Conservation (phyloP, 1,140 invertebrate genomes). For the Leptopilina clavipes region DNA sequence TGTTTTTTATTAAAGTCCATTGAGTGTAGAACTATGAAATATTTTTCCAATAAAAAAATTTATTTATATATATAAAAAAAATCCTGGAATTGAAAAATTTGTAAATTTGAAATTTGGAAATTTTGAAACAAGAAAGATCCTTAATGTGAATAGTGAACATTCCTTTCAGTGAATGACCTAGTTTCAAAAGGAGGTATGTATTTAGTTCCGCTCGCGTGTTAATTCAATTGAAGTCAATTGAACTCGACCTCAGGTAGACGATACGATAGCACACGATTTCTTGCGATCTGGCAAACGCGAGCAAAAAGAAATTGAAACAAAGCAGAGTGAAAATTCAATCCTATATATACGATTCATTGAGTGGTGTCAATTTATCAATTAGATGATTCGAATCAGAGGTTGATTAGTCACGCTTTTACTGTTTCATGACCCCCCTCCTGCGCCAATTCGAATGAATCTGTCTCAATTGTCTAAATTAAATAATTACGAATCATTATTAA, state of each 20-base stretch:
- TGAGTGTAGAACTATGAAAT: no score
- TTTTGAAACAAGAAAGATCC: not conserved
- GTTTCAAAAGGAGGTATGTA: constrained; percentile 10
- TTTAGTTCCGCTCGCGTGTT: constrained; percentile 18
- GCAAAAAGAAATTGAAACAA: not conserved
- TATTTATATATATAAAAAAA: no score
- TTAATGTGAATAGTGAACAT: constrained; percentile 5
- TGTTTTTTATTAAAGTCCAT: no score
- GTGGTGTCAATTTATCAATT: constrained; percentile 4
- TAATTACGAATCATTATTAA: constrained; percentile 1
- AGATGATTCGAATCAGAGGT: not conserved
- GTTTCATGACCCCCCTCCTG: no score
- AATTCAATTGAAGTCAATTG: constrained; percentile 16
- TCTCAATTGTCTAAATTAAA: not conserved
- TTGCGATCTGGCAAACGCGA: not conserved
- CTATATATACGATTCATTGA: not conserved
- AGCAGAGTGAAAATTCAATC: not conserved
- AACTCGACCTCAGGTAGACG: constrained; percentile 14
- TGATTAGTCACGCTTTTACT: not conserved
- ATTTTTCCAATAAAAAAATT: no score
- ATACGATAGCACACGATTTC: not conserved
- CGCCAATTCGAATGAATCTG: not conserved
- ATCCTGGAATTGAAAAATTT: no score
- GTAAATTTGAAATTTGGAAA: no score
- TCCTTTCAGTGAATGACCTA: constrained; percentile 9